These are phyloP conservation scores for Metacarcinus magister DNA, from an alignment of 2,888 invertebrate genomes.

Conservation along the genomic window DNA sequence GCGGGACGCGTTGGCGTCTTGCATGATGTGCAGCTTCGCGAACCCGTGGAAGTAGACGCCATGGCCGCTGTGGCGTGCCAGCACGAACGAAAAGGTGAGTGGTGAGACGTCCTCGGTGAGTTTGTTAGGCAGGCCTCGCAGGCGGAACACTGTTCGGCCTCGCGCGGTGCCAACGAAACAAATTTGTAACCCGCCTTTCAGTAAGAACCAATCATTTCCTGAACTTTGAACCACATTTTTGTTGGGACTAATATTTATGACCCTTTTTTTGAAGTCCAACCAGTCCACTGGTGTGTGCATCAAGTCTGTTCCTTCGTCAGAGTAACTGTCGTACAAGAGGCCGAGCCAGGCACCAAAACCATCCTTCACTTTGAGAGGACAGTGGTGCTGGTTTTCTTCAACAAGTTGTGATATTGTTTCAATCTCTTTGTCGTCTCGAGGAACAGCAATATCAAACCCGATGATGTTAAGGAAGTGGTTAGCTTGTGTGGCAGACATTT, in stretches of 20 bases:
- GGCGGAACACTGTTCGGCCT: neutral
- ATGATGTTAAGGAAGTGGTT: neutral
- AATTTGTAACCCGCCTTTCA: neutral
- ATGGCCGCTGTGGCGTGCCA: neutral
- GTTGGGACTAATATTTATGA: neutral
- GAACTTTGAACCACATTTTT: neutral
- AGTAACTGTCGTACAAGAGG: neutral
- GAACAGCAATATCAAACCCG: conserved; percentile 48
- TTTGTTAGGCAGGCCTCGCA: conserved; percentile 46
- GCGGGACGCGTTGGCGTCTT: neutral
- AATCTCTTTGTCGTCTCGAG: conserved; percentile 42
- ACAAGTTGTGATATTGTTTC: conserved; percentile 38
- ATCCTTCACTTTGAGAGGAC: neutral
- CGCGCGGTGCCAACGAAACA: conserved; percentile 47
- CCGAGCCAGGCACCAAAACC: conserved; percentile 59
- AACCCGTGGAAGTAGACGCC: conserved; percentile 67
- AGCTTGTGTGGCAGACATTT: conserved; percentile 45
- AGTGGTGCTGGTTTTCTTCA: neutral
- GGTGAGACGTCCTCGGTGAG: neutral
- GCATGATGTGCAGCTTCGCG: conserved; percentile 47
- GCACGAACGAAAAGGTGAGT: conserved; percentile 46
- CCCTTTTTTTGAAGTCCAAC: neutral
- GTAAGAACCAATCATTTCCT: neutral
- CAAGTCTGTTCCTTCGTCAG: conserved; percentile 37
- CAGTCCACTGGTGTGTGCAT: neutral